phyloP scores from a whole-genome alignment of 2,888 invertebrate species.

The Ligdia adustata region DNA sequence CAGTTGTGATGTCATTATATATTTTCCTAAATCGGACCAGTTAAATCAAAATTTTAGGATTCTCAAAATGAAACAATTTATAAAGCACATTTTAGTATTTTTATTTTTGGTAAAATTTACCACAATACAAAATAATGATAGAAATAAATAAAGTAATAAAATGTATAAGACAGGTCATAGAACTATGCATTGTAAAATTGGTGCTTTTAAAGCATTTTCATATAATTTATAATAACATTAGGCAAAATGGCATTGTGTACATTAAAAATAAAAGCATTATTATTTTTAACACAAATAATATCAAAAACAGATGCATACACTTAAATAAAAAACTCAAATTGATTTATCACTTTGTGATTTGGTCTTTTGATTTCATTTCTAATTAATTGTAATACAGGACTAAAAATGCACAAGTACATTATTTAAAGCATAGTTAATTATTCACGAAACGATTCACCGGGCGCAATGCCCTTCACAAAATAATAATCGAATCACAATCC shows the following conservation, averaged over 20 bases:
- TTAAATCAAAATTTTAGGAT: not conserved
- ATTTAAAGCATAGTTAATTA: slow-evolving; percentile 59
- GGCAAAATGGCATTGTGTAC: slow-evolving; percentile 84
- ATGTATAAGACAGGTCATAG: slow-evolving; percentile 83
- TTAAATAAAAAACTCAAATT: slow-evolving; percentile 64
- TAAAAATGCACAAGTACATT: slow-evolving; percentile 68
- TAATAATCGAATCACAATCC: slow-evolving; percentile 39
- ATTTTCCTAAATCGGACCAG: too few relatives aligned
- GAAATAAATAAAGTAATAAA: slow-evolving; percentile 84
- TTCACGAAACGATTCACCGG: slow-evolving; percentile 45
- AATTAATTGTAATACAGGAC: slow-evolving; percentile 54
- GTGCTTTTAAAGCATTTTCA: slow-evolving; percentile 83
- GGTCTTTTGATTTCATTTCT: slow-evolving; percentile 64
- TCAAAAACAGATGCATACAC: slow-evolving; percentile 77
- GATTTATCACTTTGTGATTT: slow-evolving; percentile 80
- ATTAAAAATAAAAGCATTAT: slow-evolving; percentile 81
- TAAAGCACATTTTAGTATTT: slow-evolving; percentile 84
- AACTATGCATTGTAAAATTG: slow-evolving; percentile 83
- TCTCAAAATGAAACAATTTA: slow-evolving; percentile 62
- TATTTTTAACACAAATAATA: slow-evolving; percentile 81
- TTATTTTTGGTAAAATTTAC: slow-evolving; percentile 84
- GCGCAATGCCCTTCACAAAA: slow-evolving; percentile 45
- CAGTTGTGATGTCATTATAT: too few relatives aligned
- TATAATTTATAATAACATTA: slow-evolving; percentile 84
- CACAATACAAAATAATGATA: slow-evolving; percentile 83